Percentiles rank a stretch among this genome's conserved stretches.
Evolutionary conservation across 2,888 invertebrate genomes (phyloP).

Genomic region (Ditylenchus weischeri): DNA sequence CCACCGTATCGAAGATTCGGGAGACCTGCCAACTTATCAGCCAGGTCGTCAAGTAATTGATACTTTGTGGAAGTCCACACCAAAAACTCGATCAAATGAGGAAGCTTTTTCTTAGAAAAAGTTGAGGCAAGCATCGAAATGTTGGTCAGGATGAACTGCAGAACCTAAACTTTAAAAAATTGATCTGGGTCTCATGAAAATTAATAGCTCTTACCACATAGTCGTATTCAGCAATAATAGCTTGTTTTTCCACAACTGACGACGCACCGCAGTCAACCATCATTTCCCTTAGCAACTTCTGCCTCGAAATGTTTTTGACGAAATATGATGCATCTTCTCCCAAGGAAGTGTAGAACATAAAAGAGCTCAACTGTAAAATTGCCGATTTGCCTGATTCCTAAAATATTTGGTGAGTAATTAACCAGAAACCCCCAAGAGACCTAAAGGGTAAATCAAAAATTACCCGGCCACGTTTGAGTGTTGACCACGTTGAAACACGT

Average conservation of each 20-base stretch:
- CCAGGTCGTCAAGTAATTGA: not conserved
- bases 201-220: no score
- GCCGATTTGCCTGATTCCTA: slow-evolving; percentile 10
- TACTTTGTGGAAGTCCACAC: not conserved
- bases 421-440: not conserved
- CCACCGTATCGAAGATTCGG: slow-evolving; percentile 1
- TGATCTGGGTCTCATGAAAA: no score
- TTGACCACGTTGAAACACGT: no score
- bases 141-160: not conserved
- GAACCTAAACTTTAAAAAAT: not conserved
- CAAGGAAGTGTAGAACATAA: slow-evolving; percentile 8
- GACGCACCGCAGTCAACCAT: no score
- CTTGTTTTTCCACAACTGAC: no score
- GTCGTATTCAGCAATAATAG: no score
- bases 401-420: not conserved
- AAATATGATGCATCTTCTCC: not conserved
- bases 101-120: slow-evolving; percentile 3
- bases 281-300: not conserved
- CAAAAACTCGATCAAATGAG: not conserved
- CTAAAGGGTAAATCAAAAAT: no score
- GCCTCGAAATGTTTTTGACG: slow-evolving; percentile 11
- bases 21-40: not conserved
- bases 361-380: slow-evolving; percentile 4
- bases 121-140: not conserved
- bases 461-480: no score